Evolutionary conservation across 2,888 invertebrate species (phyloP).

Genomic region (Protula sp.): DNA sequence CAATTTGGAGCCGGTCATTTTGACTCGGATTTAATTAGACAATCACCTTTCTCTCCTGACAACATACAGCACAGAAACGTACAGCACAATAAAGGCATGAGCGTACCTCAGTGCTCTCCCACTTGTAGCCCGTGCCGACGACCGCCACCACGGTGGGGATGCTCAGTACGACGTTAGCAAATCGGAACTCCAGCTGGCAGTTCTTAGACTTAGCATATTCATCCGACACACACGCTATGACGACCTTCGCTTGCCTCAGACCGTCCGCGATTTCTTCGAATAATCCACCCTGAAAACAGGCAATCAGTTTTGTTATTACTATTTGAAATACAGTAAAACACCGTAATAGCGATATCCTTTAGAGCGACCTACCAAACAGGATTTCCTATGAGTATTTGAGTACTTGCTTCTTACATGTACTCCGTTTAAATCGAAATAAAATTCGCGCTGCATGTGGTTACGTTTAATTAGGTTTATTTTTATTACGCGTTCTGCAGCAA

Average conservation of each 20-base stretch:
- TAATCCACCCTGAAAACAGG: constrained; percentile 34
- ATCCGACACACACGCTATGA: constrained; percentile 49
- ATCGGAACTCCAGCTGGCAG: constrained; percentile 27
- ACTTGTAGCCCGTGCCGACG: constrained; percentile 16
- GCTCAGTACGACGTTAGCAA: constrained; percentile 17
- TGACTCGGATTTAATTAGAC: too few species aligned
- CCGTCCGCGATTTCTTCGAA: constrained; percentile 50
- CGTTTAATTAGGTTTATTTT: too few species aligned
- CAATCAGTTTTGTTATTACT: not conserved
- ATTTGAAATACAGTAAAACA: not conserved
- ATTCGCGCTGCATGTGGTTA: too few species aligned
- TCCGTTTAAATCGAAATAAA: too few species aligned
- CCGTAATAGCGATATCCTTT: not conserved
- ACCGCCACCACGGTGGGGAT: constrained; percentile 18
- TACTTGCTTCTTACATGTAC: too few species aligned
- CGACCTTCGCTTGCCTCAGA: constrained; percentile 39
- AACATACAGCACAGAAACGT: too few species aligned
- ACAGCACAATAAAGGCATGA: too few species aligned
- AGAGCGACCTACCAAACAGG: too few species aligned
- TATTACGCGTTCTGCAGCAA: too few species aligned
- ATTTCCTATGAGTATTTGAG: too few species aligned
- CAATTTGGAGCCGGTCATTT: too few species aligned
- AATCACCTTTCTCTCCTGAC: too few species aligned
- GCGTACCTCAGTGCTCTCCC: constrained; percentile 16
- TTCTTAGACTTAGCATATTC: constrained; percentile 29